phyloP scores from a whole-genome alignment of 2,113 vertebrate genomes.

The Hylia prasina region DNA sequence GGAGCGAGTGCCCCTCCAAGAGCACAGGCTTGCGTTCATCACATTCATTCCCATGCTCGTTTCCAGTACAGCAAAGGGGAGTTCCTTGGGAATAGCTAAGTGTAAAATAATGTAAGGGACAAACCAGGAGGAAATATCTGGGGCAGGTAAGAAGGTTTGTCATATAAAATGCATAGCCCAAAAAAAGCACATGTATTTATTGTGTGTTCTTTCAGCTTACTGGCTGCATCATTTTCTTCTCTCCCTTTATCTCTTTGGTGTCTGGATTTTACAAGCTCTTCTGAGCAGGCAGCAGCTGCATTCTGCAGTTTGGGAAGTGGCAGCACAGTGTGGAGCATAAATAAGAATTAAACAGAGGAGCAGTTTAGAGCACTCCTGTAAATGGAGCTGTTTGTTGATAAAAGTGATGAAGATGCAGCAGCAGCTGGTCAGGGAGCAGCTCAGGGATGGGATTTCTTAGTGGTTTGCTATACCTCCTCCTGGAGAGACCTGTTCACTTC shows the following conservation, averaged over 20 bases:
- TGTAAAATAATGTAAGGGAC: background rate
- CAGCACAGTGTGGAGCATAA: background rate
- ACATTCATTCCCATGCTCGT: fast-evolving
- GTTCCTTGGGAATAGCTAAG: background rate
- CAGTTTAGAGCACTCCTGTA: background rate
- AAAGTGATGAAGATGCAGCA: background rate
- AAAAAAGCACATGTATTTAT: background rate
- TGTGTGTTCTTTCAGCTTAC: background rate
- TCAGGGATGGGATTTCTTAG: background rate
- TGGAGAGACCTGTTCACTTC: background rate
- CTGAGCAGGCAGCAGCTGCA: background rate
- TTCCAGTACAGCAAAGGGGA: background rate
- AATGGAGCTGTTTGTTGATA: background rate
- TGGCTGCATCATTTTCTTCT: background rate
- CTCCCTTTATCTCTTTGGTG: background rate
- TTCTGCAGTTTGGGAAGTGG: background rate
- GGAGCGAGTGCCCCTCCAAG: background rate
- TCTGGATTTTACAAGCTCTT: background rate
- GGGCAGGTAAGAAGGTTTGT: background rate
- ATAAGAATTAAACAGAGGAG: background rate
- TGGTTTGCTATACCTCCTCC: background rate
- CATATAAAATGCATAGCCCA: background rate
- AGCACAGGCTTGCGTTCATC: background rate
- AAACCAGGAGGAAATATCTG: background rate
- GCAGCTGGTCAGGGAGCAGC: background rate